A percentile compares a stretch with the other conserved stretches of the same genome.
Conservation (phyloP, 1,140 invertebrate genomes). For the Acromyrmex echinatior region DNA sequence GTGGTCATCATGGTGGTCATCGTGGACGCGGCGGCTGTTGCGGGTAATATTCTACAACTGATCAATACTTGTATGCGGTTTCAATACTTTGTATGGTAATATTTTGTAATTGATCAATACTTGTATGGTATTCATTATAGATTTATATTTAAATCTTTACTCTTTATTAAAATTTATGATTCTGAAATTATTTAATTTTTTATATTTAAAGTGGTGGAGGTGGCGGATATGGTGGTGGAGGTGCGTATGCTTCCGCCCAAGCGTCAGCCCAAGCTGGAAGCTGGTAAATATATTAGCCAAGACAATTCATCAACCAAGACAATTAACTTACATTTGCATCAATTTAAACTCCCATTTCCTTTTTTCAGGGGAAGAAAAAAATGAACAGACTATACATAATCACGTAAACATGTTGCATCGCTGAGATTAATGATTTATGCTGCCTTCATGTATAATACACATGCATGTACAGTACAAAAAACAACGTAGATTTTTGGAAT, state of each 20-base stretch:
- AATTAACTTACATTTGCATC: not conserved
- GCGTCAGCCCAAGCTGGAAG: constrained; percentile 72
- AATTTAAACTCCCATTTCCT: constrained; percentile 24
- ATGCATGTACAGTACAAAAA: not conserved
- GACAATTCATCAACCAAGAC: not conserved
- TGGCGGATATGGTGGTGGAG: constrained; percentile 41
- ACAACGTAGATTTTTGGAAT: constrained; percentile 11
- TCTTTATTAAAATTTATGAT: constrained; percentile 1
- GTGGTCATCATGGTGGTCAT: not conserved
- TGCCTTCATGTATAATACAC: constrained; percentile 39
- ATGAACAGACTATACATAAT: not conserved
- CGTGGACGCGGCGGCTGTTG: constrained; percentile 49
- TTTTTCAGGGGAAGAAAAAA: constrained; percentile 68
- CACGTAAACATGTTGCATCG: not conserved
- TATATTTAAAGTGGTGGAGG: constrained; percentile 31
- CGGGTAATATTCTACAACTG: not conserved
- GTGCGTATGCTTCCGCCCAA: constrained; percentile 49
- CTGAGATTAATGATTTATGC: constrained; percentile 44
- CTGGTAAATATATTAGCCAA: constrained; percentile 60
- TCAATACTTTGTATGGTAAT: too few species aligned
- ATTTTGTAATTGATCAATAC: not conserved
- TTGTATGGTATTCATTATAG: not conserved
- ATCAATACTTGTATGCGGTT: not conserved
- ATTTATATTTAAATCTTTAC: not conserved
- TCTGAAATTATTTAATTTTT: not conserved